Evolutionary conservation across 2,113 vertebrate genomes (phyloP), one percentile per base, ranked within the genome.

Genomic region (Ptychochromis oligacanthus): DNA sequence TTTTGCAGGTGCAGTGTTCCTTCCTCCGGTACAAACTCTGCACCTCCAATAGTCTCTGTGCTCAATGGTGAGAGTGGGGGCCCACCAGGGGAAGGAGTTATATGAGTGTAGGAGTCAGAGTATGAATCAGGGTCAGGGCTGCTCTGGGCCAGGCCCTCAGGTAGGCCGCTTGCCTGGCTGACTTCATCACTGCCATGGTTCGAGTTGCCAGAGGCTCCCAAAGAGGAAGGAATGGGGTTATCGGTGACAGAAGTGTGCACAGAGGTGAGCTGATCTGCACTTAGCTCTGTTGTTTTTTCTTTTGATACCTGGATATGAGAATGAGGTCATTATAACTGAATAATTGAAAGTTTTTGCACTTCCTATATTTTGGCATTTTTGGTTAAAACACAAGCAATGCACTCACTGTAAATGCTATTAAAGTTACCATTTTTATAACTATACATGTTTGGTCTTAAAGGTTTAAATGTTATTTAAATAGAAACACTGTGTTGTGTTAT

Each of bases 71-170:
- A 77, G 38, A 55, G 67, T 7, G 83, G 59, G 46, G 82, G 43
- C 80, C 92, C 91, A 20, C 88, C 92, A 13, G 90, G 64, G 46
- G 90, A 87, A 14, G 91, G 82, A 54, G 87, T 89, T 17, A 94
- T 72, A 85, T 94, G 93, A 65, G 94, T 86, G 81, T 88, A 93
- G 24, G 95, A 93, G 83, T 95, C 94, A 18, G 94, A 94, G 86
- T 94, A 95, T 2, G 92, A 90, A 57, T 95, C 93, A 0, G 88
- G 81, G 22, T 94, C 93, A 6, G 78, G 18, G 81, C 46, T 65
- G 74, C 84, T 65, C 64, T 75, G 80, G 1, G 40, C 56, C 1
- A 3, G 60, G 65, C 52, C 84, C 80, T 88, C 85, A 7, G 87
- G 79, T 11, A 46, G 79, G 56, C 70, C 81, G 28, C 76, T 81